Base-by-base conservation (phyloP, 2,113 vertebrate genomes). In the Sapayoa aenigma region DNA sequence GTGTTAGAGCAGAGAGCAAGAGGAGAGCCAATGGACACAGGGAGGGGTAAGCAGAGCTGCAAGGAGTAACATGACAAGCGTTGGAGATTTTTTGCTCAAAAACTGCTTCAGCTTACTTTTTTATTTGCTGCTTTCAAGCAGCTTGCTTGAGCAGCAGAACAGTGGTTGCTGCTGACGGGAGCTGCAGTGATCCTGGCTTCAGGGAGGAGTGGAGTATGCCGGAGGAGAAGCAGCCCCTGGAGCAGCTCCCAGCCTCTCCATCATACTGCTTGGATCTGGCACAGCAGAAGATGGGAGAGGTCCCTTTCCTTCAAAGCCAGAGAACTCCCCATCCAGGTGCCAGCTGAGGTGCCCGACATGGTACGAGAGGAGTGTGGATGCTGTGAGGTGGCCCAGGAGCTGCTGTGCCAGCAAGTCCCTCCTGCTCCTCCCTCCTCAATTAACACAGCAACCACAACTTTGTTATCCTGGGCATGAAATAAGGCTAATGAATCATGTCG, bases 401-500 rank as follows among this genome's bases (percentile, higher is more conserved):
- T n/a, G 77, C 86, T 44, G 88, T 49, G 75, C 89, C 95, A 91
- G 77, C 94, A 56, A 8, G 60, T 80, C 30, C 84, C 77, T 53
- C 74, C 62, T 4, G 73, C 84, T 49, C 76, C 97, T 90, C 86
- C 97, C 95, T 82, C 73, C 85, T 77, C 96, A 96, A 95, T 92
- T 97, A 98, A 94, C 94, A 47, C 87, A 58, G 72, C 92, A 35
- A 93, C 89, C 87, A 72, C 87, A 84, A 85, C 90, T 96, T 86
- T 39, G 93, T 94, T 91, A 96, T 94, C 95, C 88, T 80, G 31
- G 92, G 94, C 95, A 84, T 94, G 94, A 95, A 95, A 80, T 53
- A 42, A 86, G 80, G 80, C 95, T 96, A 96, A 87, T 84, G 96
- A 94, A 79, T 96, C 96, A 95, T 66, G 95, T 96, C 84, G 31